phyloP scores from a whole-genome alignment of 2,797 vertebrate genomes.

The Syngnathus acus region DNA sequence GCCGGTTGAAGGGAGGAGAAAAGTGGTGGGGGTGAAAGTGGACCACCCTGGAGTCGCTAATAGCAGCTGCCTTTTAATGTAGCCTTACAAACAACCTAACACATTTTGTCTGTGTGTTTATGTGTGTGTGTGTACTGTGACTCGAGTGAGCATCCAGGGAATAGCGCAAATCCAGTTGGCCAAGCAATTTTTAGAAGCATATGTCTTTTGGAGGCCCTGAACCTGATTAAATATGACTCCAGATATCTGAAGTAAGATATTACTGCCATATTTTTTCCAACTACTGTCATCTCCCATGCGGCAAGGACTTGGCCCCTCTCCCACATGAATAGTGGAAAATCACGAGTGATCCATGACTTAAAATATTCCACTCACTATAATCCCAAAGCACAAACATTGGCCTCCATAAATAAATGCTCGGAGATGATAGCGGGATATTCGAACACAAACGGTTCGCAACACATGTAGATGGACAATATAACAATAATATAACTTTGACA shows the following conservation, averaged over 20 bases:
- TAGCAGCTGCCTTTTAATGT: slow-evolving; percentile 25
- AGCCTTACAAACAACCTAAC: slow-evolving; percentile 4
- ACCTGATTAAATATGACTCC: neutral
- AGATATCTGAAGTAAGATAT: neutral
- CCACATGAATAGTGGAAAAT: neutral
- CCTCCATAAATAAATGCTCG: neutral
- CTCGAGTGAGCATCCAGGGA: neutral
- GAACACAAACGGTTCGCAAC: no score
- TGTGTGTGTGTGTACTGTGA: slow-evolving; percentile 2
- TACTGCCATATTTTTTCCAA: neutral
- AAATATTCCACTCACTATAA: neutral
- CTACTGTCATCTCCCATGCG: neutral
- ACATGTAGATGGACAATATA: no score
- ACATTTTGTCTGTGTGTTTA: neutral
- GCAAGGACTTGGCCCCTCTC: neutral
- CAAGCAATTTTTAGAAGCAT: neutral
- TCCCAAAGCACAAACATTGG: neutral
- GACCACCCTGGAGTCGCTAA: slow-evolving; percentile 7
- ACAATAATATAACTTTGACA: no score
- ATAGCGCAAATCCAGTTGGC: neutral
- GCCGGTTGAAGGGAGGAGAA: slow-evolving; percentile 4
- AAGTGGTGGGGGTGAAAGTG: neutral
- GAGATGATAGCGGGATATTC: no score
- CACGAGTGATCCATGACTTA: no score
- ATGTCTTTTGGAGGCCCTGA: neutral